Evolutionary conservation across 2,797 vertebrate genomes (phyloP).

Genomic region (Psittacula echo): DNA sequence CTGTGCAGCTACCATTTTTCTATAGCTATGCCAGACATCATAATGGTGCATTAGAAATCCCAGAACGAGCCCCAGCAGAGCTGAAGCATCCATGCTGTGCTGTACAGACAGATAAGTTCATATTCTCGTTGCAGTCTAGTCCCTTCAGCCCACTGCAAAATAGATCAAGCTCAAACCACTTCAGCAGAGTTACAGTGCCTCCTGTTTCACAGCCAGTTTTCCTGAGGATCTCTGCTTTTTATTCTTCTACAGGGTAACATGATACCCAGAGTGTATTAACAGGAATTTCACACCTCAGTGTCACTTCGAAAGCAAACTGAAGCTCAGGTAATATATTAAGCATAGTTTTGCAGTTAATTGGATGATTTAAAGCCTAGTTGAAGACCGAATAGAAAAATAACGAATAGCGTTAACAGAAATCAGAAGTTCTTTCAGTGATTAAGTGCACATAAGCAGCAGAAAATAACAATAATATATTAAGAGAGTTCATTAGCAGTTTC

Average conservation of each 20-base stretch:
- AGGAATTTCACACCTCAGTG: not conserved
- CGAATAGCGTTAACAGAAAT: not conserved
- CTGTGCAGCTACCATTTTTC: not conserved
- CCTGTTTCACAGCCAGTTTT: not conserved
- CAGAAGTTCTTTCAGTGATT: not conserved
- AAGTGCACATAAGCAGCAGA: not conserved
- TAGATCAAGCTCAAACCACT: not conserved
- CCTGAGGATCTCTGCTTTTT: not conserved
- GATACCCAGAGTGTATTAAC: not conserved
- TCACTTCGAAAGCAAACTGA: not conserved
- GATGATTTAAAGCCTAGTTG: not conserved
- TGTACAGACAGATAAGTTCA: not conserved
- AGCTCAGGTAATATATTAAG: not conserved
- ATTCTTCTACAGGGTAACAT: not conserved
- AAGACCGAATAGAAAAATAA: not conserved
- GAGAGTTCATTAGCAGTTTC: not conserved
- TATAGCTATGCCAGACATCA: not conserved
- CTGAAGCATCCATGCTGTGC: not conserved
- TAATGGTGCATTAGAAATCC: not conserved
- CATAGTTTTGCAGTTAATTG: not conserved
- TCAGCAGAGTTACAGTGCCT: not conserved
- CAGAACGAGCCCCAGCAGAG: not conserved
- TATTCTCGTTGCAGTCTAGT: not conserved
- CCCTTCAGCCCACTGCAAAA: not conserved
- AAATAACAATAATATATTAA: not conserved